phyloP scores from a whole-genome alignment of 1,140 invertebrate genomes.

The Agraylea sexmaculata region DNA sequence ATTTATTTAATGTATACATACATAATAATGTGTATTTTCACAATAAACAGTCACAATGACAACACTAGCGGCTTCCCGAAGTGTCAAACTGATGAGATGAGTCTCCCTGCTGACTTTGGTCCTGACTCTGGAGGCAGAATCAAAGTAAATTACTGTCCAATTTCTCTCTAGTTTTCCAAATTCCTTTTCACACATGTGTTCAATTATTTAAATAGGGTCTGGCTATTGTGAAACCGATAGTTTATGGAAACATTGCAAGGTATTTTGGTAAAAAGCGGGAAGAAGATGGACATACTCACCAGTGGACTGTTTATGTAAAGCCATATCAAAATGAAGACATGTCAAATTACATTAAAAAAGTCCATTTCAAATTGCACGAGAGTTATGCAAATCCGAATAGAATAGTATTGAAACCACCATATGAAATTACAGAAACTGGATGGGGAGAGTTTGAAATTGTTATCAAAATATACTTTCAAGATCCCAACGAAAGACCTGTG shows the following conservation, averaged over 20 bases:
- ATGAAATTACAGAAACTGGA: conserved; percentile 95
- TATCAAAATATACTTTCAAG: conserved; percentile 96
- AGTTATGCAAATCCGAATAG: conserved; percentile 93
- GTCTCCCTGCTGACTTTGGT: conserved; percentile 61
- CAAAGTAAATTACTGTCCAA: conserved; percentile 44
- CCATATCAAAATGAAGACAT: conserved; percentile 91
- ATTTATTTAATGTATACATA: too few species aligned
- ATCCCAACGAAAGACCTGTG: conserved; percentile 91
- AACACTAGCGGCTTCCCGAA: too few species aligned
- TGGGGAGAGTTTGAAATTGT: conserved; percentile 99
- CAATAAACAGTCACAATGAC: too few species aligned
- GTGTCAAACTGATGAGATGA: conserved; percentile 42
- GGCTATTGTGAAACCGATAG: conserved; percentile 88
- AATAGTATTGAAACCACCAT: conserved; percentile 88
- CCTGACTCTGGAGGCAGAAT: conserved; percentile 70
- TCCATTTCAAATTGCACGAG: conserved; percentile 96
- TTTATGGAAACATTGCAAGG: conserved; percentile 92
- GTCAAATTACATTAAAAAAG: conserved; percentile 90
- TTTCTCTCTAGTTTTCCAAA: neutral
- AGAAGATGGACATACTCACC: conserved; percentile 97
- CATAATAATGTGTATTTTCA: too few species aligned
- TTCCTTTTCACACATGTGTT: neutral
- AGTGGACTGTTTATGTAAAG: conserved; percentile 97
- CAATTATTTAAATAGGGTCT: conserved; percentile 51
- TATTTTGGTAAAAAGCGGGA: conserved; percentile 97